Evolutionary conservation across 2,797 vertebrate species (phyloP), one percentile per base, ranked within the genome.

Genomic region (Liparis tanakae): DNA sequence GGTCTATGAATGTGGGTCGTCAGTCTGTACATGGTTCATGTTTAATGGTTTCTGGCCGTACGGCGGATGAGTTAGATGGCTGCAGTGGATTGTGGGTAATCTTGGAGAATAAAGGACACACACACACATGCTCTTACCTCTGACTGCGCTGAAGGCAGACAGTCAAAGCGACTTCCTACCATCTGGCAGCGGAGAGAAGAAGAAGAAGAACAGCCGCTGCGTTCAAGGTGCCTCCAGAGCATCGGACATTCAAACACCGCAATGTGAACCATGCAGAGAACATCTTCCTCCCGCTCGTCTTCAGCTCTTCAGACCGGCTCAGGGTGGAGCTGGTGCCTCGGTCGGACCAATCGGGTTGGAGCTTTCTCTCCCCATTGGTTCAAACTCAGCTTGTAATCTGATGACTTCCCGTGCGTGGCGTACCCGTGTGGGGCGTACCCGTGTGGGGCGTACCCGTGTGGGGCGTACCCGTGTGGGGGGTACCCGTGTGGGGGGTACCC

Each of bases 121-220:
- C 67, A 88, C 65, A 84, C 34, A 81, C 62, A 70, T 76, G 25
- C 76, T 85, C 94, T 94, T 93, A 94, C 93, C 93, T 94, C 92
- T 56, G 85, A 89, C 76, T 89, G 84, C 89, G 92, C 89, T 80
- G 92, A 84, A 85, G 94, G 91, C 83, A 94, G 88, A 84, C 93
- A 94, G 81, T 92, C 92, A 93, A 91, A 92, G 87, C 88, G 89
- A 85, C 87, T 91, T 90, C 93, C 93, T 93, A 93, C 88, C 92
- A 94, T 92, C 94, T 94, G 51, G 69, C 69, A 74, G 67, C 72
- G 80, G 53, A 78, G 85, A 60, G 81, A 72, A 87, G 63, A 68
- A 60, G 50, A 76, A 62, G 54, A 75, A 71, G 43, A 78, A 68
- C 17, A 78, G 63, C 60, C 33, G 55, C 51, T 55, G 30, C 54